A percentile compares a stretch with the other conserved stretches of the same genome.
These are phyloP conservation scores for Magallana ariakensis DNA, from an alignment of 1,140 invertebrate genomes.

Conservation along the genomic window DNA sequence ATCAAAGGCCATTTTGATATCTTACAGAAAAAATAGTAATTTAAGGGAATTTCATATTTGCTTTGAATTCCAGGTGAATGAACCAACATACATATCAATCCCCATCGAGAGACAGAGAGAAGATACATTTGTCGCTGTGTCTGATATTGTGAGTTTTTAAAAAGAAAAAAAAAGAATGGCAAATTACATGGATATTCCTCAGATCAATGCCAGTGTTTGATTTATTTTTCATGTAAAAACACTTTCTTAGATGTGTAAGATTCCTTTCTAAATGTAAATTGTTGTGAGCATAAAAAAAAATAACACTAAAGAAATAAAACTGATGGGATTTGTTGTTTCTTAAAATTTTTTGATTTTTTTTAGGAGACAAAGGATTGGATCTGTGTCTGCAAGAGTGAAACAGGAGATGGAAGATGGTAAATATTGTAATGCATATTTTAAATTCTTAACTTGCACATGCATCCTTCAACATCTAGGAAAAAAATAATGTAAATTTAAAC, in stretches of 20 bases:
- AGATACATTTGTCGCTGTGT: slow-evolving; percentile 28
- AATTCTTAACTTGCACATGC: too few species aligned
- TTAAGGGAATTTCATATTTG: neutral
- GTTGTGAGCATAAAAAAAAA: too few species aligned
- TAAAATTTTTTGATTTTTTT: slow-evolving; percentile 16
- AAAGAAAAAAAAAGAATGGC: neutral
- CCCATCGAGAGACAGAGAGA: slow-evolving; percentile 31
- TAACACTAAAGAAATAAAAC: too few species aligned
- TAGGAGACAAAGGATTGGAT: slow-evolving; percentile 66
- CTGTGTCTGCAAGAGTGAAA: slow-evolving; percentile 71
- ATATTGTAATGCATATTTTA: neutral
- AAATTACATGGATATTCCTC: too few species aligned
- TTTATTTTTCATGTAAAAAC: too few species aligned
- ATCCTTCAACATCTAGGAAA: too few species aligned
- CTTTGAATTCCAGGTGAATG: neutral
- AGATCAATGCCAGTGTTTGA: too few species aligned
- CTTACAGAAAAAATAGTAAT: neutral
- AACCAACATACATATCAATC: slow-evolving; percentile 9
- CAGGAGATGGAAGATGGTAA: slow-evolving; percentile 70
- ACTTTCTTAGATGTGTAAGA: too few species aligned
- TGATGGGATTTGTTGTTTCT: too few species aligned
- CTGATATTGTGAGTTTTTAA: neutral
- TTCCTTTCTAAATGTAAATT: too few species aligned
- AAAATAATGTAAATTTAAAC: too few species aligned
- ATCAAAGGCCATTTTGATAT: neutral